Percentiles rank a stretch among this genome's conserved stretches.
phyloP scores from a whole-genome alignment of 2,888 invertebrate species.

The Drosophila nr. fundita region DNA sequence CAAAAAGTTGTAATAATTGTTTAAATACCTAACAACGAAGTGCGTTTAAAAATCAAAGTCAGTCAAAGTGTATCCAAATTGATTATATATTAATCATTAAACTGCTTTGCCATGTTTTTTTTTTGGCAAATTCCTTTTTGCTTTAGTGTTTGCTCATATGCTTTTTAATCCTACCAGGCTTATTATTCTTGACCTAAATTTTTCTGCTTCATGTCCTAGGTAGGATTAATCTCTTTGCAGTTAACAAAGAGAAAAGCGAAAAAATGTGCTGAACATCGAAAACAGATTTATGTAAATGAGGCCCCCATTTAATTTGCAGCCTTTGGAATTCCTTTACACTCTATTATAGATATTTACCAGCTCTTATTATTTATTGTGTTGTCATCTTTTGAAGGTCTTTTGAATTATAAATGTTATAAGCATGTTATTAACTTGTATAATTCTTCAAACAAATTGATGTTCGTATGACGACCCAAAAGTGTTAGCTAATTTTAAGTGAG shows the following conservation, averaged over 20 bases:
- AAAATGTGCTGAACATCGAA: conserved; percentile 23
- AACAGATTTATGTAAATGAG: conserved; percentile 17
- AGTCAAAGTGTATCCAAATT: conserved; percentile 20
- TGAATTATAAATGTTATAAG: conserved; percentile 23
- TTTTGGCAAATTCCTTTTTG: conserved; percentile 19
- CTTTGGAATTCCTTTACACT: neutral
- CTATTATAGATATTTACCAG: neutral
- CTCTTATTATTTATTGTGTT: neutral
- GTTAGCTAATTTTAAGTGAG: conserved; percentile 74
- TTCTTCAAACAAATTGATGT: conserved; percentile 22
- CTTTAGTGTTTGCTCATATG: conserved; percentile 34
- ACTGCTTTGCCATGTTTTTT: neutral
- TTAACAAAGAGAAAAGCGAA: conserved; percentile 27
- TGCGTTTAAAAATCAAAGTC: conserved; percentile 52
- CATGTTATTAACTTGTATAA: conserved; percentile 9
- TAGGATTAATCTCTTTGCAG: conserved; percentile 35
- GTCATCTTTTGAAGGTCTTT: conserved; percentile 11
- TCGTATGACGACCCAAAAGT: conserved; percentile 48
- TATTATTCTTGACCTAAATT: conserved; percentile 78
- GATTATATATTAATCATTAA: conserved; percentile 11
- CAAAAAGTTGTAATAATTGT: conserved; percentile 47
- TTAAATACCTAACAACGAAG: conserved; percentile 46
- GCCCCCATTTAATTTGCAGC: conserved; percentile 15
- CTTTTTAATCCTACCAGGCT: conserved; percentile 43
- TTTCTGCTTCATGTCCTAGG: conserved; percentile 55